Percentiles rank a stretch among this genome's conserved stretches.
Conservation (phyloP, 1,140 invertebrate genomes). For the Scaptomyza hsui region DNA sequence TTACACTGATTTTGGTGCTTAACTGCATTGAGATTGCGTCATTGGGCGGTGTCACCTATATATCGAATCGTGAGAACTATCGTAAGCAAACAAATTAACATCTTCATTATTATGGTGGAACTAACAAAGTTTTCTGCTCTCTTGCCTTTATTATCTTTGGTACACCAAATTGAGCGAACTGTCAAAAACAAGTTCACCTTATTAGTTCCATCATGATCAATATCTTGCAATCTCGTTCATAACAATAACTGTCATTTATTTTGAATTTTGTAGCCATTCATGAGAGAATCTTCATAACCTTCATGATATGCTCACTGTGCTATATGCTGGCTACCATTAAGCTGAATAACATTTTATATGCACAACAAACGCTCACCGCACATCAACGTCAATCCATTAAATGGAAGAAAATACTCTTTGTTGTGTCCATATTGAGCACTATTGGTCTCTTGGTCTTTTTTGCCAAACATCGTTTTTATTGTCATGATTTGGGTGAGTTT, state of each 20-base stretch:
- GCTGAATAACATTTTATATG: constrained; percentile 69
- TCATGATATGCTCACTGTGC: constrained; percentile 93
- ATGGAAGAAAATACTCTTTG: constrained; percentile 90
- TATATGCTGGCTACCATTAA: constrained; percentile 89
- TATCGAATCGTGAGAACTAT: constrained; percentile 97
- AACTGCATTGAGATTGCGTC: constrained; percentile 93
- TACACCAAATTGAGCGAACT: too few relatives aligned
- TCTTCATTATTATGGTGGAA: not conserved
- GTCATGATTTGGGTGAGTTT: constrained; percentile 91
- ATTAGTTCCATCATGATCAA: too few relatives aligned
- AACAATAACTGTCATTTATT: too few relatives aligned
- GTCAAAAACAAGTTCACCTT: too few relatives aligned
- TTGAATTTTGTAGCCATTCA: constrained; percentile 90
- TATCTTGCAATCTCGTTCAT: too few relatives aligned
- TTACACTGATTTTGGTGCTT: constrained; percentile 92
- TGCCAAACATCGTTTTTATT: constrained; percentile 93
- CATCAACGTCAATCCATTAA: constrained; percentile 85
- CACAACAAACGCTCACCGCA: constrained; percentile 79
- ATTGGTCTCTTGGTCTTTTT: constrained; percentile 93
- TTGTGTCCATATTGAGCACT: constrained; percentile 90
- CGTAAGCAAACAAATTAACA: constrained; percentile 87
- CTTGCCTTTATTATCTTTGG: too few relatives aligned
- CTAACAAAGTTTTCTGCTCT: too few relatives aligned
- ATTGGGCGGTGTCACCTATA: constrained; percentile 94
- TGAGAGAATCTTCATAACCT: constrained; percentile 96